phyloP scores from a whole-genome alignment of 2,888 invertebrate species.

The Torymus texanus region DNA sequence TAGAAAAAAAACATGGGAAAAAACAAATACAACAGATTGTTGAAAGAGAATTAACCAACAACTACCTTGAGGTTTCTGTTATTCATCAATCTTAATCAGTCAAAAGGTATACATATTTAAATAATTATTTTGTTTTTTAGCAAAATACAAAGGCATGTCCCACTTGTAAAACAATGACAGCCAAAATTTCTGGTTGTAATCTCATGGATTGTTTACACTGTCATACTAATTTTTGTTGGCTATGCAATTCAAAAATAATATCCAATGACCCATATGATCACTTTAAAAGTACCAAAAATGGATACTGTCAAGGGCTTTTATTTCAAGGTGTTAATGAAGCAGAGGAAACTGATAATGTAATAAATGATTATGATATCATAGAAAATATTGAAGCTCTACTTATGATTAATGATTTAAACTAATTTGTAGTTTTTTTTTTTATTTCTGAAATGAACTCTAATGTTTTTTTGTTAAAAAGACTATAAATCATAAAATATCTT shows the following conservation, averaged over 20 bases:
- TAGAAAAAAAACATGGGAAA: slow-evolving; percentile 63
- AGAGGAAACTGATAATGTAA: slow-evolving; percentile 24
- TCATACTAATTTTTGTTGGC: slow-evolving; percentile 62
- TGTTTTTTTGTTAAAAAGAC: not conserved
- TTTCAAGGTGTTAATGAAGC: slow-evolving; percentile 57
- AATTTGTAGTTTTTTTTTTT: not conserved
- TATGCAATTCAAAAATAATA: slow-evolving; percentile 60
- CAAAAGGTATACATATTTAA: too few species aligned
- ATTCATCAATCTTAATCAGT: too few species aligned
- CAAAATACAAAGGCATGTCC: slow-evolving; percentile 63
- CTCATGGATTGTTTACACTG: slow-evolving; percentile 62
- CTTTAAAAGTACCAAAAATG: slow-evolving; percentile 47
- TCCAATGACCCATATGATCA: slow-evolving; percentile 62
- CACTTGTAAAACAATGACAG: slow-evolving; percentile 59
- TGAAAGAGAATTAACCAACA: slow-evolving; percentile 60
- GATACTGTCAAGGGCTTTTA: slow-evolving; percentile 59
- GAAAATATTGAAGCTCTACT: slow-evolving; percentile 10
- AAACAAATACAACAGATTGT: slow-evolving; percentile 63
- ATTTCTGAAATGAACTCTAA: not conserved
- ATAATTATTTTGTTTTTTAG: slow-evolving; percentile 57
- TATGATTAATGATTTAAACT: not conserved
- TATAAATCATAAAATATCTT: slow-evolving; percentile 20
- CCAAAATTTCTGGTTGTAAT: slow-evolving; percentile 63
- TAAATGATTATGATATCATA: slow-evolving; percentile 10
- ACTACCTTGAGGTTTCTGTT: slow-evolving; percentile 60